Percentiles rank a stretch among this genome's conserved stretches.
Conservation (phyloP, 1,140 invertebrate species). For the Drosophila ohnishii region DNA sequence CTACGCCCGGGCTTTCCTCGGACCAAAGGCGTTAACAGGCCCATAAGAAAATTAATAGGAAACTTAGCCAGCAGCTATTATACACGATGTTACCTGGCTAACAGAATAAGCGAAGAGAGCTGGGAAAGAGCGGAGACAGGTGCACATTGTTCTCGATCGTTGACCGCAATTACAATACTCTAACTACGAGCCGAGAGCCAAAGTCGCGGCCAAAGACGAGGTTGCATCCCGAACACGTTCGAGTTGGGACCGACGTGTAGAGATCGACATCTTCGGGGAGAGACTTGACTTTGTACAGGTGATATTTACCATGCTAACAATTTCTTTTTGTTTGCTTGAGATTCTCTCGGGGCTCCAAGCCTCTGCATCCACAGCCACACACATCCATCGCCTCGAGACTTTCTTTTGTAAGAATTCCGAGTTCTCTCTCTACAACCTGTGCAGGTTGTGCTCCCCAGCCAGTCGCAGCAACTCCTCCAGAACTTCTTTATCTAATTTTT, state of each 20-base stretch:
- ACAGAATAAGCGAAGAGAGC: slow-evolving; percentile 30
- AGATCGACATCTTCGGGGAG: slow-evolving; percentile 46
- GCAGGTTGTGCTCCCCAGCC: slow-evolving; percentile 30
- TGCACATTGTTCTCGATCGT: slow-evolving; percentile 69
- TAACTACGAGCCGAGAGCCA: slow-evolving; percentile 6
- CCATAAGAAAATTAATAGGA: slow-evolving; percentile 45
- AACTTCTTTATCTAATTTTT: slow-evolving; percentile 75
- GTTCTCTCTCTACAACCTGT: slow-evolving; percentile 22
- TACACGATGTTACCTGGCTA: slow-evolving; percentile 12
- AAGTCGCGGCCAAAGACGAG: neutral
- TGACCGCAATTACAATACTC: slow-evolving; percentile 52
- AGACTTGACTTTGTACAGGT: slow-evolving; percentile 35
- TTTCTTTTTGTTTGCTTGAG: slow-evolving; percentile 58
- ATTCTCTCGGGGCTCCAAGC: slow-evolving; percentile 26
- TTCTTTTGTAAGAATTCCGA: slow-evolving; percentile 46
- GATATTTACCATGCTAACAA: slow-evolving; percentile 59
- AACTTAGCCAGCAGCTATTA: slow-evolving; percentile 6
- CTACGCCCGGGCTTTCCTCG: slow-evolving; percentile 17
- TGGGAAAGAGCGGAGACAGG: slow-evolving; percentile 50
- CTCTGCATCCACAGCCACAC: slow-evolving; percentile 20
- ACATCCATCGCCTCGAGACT: slow-evolving; percentile 34
- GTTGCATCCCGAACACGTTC: slow-evolving; percentile 49
- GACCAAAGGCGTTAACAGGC: slow-evolving; percentile 27
- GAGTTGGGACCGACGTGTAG: slow-evolving; percentile 41
- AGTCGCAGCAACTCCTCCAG: slow-evolving; percentile 47